Percentiles rank a stretch among this genome's conserved stretches.
phyloP scores from a whole-genome alignment of 2,888 invertebrate species.

The Eumerus sabulonum region DNA sequence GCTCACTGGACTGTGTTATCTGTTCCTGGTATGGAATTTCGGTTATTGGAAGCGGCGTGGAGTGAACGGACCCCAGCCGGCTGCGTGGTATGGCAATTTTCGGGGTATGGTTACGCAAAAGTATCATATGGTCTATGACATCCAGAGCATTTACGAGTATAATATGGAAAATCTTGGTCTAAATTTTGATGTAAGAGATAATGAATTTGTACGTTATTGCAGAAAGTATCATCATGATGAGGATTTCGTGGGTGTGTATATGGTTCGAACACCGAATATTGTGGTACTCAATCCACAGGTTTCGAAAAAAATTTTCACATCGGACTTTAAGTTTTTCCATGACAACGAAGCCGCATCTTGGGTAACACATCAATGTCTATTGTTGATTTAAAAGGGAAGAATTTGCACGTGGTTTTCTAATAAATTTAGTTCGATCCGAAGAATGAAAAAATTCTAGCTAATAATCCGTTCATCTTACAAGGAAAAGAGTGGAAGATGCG shows the following conservation, averaged over 20 bases:
- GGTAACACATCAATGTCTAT: no score
- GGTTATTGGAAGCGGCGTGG: slow-evolving; percentile 77
- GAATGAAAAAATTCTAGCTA: no score
- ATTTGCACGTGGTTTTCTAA: no score
- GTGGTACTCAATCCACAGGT: slow-evolving; percentile 76
- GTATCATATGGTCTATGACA: slow-evolving; percentile 74
- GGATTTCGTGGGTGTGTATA: slow-evolving; percentile 78
- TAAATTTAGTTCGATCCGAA: no score
- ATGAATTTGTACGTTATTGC: slow-evolving; percentile 3
- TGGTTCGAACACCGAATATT: slow-evolving; percentile 75
- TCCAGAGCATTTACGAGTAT: slow-evolving; percentile 78
- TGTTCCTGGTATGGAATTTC: slow-evolving; percentile 74
- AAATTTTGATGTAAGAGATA: not conserved
- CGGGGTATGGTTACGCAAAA: slow-evolving; percentile 72
- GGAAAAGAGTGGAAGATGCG: no score
- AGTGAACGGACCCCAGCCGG: slow-evolving; percentile 76
- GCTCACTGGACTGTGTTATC: slow-evolving; percentile 67
- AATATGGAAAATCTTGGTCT: no score
- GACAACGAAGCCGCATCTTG: slow-evolving; percentile 73
- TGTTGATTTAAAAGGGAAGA: slow-evolving; percentile 33
- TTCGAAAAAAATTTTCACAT: slow-evolving; percentile 76
- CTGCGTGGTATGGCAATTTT: slow-evolving; percentile 75
- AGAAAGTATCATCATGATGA: slow-evolving; percentile 73
- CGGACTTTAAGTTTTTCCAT: slow-evolving; percentile 77
- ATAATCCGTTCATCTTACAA: no score